Evolutionary conservation across 2,797 vertebrate genomes (phyloP).

Genomic region (Etheostoma perlongum): DNA sequence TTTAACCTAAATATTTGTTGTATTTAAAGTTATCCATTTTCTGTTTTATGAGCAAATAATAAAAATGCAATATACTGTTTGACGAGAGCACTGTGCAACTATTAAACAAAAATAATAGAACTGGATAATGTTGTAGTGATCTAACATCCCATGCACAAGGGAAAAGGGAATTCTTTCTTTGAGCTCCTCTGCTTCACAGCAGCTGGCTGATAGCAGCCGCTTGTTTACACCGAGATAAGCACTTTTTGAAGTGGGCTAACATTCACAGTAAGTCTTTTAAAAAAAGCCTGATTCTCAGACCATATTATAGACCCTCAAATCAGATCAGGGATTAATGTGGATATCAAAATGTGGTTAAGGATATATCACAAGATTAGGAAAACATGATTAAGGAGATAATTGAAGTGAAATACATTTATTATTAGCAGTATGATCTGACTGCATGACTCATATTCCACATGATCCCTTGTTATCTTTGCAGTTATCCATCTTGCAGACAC

Average conservation of each 20-base stretch:
- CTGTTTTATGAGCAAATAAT: neutral
- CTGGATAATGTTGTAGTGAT: neutral
- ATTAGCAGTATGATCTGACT: neutral
- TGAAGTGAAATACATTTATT: neutral
- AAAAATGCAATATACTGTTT: neutral
- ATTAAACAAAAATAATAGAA: neutral
- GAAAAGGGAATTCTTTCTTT: neutral
- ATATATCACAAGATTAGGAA: neutral
- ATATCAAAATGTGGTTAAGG: neutral
- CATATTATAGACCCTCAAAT: neutral
- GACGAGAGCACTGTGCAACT: neutral
- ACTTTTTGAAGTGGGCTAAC: slow-evolving; percentile 45
- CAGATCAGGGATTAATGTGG: neutral
- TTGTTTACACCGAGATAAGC: slow-evolving; percentile 56
- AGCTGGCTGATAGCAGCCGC: slow-evolving; percentile 48
- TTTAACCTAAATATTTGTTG: too few species aligned
- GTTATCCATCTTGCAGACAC: neutral
- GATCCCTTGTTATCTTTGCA: neutral
- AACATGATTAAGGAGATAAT: neutral
- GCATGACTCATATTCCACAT: neutral
- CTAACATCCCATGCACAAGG: neutral
- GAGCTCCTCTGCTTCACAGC: neutral
- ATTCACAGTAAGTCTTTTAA: slow-evolving; percentile 11
- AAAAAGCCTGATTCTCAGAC: neutral
- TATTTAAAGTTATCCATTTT: neutral